Conservation (phyloP, 2,888 invertebrate species). For the Agelastica alni region DNA sequence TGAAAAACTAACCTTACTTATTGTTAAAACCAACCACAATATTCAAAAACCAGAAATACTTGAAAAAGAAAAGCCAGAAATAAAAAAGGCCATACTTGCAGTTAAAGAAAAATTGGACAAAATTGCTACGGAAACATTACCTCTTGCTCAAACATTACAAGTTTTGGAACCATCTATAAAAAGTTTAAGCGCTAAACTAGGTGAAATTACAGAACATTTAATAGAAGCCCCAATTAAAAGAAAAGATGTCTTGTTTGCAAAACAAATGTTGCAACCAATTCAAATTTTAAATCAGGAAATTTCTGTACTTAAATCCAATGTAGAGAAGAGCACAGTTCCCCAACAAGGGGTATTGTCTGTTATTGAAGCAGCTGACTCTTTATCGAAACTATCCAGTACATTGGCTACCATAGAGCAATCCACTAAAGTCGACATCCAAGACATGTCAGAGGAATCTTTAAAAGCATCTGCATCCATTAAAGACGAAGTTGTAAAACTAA, state of each 20-base stretch:
- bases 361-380: not conserved
- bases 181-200: constrained; percentile 19
- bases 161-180: not conserved
- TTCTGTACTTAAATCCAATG: not conserved
- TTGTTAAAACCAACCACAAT: constrained; percentile 24
- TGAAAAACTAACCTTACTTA: constrained; percentile 9
- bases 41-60: constrained; percentile 15
- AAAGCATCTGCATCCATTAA: constrained; percentile 2
- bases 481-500: constrained; percentile 29
- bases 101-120: not conserved
- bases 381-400: not conserved
- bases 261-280: not conserved
- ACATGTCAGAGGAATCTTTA: constrained; percentile 1
- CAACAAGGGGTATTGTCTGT: not conserved
- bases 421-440: not conserved
- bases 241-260: not conserved
- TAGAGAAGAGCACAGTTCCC: not conserved
- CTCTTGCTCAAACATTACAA: not conserved
- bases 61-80: constrained; percentile 10
- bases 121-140: not conserved
- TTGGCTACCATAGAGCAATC: not conserved
- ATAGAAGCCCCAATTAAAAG: not conserved
- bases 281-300: not conserved
- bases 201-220: constrained; percentile 6
- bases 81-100: constrained; percentile 3